Conservation (phyloP, 1,140 invertebrate genomes). For the Zophobas morio region DNA sequence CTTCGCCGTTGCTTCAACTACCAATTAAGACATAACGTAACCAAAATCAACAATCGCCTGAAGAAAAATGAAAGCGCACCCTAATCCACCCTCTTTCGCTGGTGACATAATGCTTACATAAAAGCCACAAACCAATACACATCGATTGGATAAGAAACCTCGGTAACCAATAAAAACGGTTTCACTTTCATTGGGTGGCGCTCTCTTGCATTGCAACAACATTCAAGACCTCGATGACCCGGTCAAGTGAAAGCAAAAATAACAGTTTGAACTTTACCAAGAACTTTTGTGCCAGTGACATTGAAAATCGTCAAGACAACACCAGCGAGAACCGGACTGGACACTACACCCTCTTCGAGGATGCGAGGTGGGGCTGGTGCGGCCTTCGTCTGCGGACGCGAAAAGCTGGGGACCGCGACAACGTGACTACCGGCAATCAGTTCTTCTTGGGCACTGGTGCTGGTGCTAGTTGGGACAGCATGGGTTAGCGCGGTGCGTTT, state of each 20-base stretch:
- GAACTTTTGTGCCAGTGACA: conserved; percentile 28
- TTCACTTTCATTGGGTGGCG: conserved; percentile 27
- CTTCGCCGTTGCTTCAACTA: background rate
- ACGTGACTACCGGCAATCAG: conserved; percentile 18
- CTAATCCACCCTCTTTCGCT: background rate
- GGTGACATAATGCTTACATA: conserved; percentile 8
- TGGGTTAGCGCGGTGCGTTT: conserved; percentile 12
- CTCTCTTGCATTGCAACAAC: background rate
- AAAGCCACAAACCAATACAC: conserved; percentile 2
- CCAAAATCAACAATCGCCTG: background rate
- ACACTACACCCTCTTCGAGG: conserved; percentile 18
- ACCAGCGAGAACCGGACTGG: background rate
- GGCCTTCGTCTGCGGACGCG: conserved; percentile 22
- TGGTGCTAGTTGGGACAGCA: conserved; percentile 5
- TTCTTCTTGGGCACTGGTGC: conserved; percentile 31
- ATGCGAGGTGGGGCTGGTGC: conserved; percentile 22
- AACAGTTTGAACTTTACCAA: conserved; percentile 32
- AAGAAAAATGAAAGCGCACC: background rate
- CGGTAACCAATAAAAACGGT: conserved; percentile 15
- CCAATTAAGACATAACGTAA: background rate
- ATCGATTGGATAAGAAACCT: conserved; percentile 17
- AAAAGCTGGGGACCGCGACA: conserved; percentile 19
- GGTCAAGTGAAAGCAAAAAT: conserved; percentile 41
- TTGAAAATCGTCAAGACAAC: conserved; percentile 18
- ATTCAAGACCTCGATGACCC: conserved; percentile 15